These are phyloP conservation scores for Tachina lurida DNA, from an alignment of 2,888 invertebrate species.

Conservation along the genomic window DNA sequence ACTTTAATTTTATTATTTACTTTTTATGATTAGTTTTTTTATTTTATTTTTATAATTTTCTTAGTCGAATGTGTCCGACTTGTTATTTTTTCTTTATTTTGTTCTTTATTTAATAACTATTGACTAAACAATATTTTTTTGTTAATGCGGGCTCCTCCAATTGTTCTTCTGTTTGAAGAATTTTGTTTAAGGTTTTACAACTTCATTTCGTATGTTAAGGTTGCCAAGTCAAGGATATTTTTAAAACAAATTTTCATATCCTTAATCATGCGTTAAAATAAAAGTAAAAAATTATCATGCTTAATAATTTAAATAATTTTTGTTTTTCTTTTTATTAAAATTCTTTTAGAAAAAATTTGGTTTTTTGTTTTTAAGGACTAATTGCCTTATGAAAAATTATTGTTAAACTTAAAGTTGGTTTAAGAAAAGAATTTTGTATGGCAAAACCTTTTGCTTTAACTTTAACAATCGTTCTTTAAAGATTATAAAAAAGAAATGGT, in stretches of 20 bases:
- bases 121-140: conserved; percentile 42
- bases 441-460: too few species aligned
- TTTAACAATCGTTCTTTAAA: background rate
- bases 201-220: conserved; percentile 14
- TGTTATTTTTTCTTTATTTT: conserved; percentile 43
- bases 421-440: too few species aligned
- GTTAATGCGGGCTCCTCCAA: conserved; percentile 29
- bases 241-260: conserved; percentile 78
- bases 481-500: conserved; percentile 13
- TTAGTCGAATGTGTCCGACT: conserved; percentile 38
- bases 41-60: conserved; percentile 10
- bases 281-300: background rate
- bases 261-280: conserved; percentile 55
- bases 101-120: conserved; percentile 47
- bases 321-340: conserved; percentile 20
- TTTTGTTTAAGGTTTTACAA: conserved; percentile 3
- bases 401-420: too few species aligned
- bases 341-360: conserved; percentile 36
- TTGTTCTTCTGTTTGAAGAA: conserved; percentile 31
- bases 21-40: conserved; percentile 31
- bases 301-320: conserved; percentile 14
- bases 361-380: background rate
- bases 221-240: conserved; percentile 74
- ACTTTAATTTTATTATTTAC: too few species aligned
- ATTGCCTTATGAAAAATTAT: background rate